phyloP scores from a whole-genome alignment of 2,888 invertebrate species.

The Himalopsyche kuldschensis region DNA sequence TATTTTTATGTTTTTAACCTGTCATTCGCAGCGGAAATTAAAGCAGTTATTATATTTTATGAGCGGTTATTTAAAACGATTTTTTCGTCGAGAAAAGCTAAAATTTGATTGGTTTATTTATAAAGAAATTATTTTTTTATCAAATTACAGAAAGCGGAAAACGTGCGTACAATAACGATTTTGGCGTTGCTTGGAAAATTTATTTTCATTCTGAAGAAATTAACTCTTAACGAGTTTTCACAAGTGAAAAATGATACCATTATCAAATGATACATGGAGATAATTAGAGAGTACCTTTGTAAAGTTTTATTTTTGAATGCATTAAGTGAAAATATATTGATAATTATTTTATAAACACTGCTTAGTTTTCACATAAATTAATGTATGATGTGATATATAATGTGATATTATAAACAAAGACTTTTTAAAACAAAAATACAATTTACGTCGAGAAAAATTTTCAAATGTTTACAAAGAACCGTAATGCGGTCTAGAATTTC shows the following conservation, averaged over 20 bases:
- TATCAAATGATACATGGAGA: no score
- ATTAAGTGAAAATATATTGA: no score
- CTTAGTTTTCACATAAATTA: no score
- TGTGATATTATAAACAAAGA: background rate
- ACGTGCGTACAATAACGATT: background rate
- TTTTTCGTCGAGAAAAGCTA: background rate
- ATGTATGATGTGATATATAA: no score
- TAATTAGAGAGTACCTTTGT: background rate
- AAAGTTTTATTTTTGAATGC: background rate
- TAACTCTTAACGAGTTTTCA: background rate
- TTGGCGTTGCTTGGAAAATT: background rate
- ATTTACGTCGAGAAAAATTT: background rate
- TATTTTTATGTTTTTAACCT: slow-evolving; percentile 2
- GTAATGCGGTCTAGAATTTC: background rate
- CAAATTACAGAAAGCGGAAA: background rate
- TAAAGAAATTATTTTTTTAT: background rate
- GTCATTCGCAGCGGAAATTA: background rate
- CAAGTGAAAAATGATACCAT: background rate
- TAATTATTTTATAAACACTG: no score
- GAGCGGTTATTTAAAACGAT: background rate
- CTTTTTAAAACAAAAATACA: background rate
- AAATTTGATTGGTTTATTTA: background rate
- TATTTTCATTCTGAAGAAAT: no score
- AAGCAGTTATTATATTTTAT: background rate
- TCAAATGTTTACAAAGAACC: background rate